Conservation (phyloP, 2,113 vertebrate genomes). For the Hydrolagus affinis region DNA sequence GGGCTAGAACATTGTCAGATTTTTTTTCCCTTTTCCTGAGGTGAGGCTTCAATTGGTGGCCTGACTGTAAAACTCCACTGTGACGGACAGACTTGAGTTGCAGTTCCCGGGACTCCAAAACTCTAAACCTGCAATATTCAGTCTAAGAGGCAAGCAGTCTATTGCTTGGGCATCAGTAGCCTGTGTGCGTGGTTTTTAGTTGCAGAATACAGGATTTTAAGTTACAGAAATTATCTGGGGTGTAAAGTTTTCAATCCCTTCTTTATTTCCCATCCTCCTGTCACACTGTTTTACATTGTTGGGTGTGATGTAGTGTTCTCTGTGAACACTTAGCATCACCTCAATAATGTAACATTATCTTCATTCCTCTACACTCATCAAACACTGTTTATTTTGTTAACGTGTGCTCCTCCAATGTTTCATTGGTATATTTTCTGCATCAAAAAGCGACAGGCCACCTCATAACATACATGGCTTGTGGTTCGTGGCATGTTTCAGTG, state of each 20-base stretch:
- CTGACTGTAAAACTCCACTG: background rate
- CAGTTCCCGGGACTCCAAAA: too few species aligned
- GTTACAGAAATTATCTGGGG: background rate
- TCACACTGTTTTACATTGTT: background rate
- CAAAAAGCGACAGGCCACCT: background rate
- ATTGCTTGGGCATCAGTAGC: background rate
- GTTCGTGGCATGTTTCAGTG: background rate
- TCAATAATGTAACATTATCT: background rate
- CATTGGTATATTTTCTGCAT: background rate
- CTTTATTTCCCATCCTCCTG: background rate
- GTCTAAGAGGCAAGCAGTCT: background rate
- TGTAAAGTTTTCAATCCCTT: background rate
- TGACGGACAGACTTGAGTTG: background rate
- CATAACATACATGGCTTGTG: background rate
- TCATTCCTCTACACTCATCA: background rate
- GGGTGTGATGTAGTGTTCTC: background rate
- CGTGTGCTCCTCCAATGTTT: background rate
- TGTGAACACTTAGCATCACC: background rate
- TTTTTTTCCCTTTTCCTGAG: background rate
- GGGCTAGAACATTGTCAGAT: background rate
- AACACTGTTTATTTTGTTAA: background rate
- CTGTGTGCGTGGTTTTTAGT: background rate
- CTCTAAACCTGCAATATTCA: background rate
- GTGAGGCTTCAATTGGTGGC: background rate
- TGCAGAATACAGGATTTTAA: background rate